A percentile compares a stretch with the other conserved stretches of the same genome.
These are phyloP conservation scores for Pristionchus fissidentatus DNA, from an alignment of 2,888 invertebrate genomes.

Conservation along the genomic window DNA sequence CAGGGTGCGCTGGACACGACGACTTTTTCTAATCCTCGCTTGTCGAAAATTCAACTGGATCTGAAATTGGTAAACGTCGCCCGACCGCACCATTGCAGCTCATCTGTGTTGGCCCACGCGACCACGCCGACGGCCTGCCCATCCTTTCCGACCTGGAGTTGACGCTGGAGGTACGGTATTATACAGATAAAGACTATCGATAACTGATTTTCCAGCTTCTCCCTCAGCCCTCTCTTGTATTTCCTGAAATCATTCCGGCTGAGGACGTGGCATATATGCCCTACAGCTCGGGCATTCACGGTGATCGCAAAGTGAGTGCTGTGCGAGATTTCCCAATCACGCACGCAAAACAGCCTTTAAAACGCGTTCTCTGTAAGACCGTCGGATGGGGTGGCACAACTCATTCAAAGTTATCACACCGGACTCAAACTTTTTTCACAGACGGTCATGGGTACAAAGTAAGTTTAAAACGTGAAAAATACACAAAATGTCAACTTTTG, in stretches of 20 bases:
- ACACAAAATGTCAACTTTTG: too few relatives aligned
- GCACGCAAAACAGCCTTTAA: neutral
- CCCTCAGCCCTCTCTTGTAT: constrained; percentile 11
- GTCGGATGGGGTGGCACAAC: too few relatives aligned
- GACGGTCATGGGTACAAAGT: too few relatives aligned
- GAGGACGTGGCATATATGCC: constrained; percentile 56
- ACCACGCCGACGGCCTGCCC: constrained; percentile 3
- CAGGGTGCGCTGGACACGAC: neutral
- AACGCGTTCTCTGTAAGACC: too few relatives aligned
- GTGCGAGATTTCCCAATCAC: constrained; percentile 1
- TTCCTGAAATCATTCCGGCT: constrained; percentile 55
- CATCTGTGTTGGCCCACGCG: constrained; percentile 20
- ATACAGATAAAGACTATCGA: neutral
- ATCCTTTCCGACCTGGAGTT: constrained; percentile 39
- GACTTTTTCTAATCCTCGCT: neutral
- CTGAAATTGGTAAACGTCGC: constrained; percentile 2
- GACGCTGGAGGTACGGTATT: constrained; percentile 19
- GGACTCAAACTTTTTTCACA: too few relatives aligned
- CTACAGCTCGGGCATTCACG: constrained; percentile 58
- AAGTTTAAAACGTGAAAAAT: too few relatives aligned
- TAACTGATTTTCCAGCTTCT: neutral
- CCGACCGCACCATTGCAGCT: neutral
- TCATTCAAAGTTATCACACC: too few relatives aligned
- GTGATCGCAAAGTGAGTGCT: constrained; percentile 54
- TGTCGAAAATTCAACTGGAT: neutral